Evolutionary conservation across 2,113 vertebrate species (phyloP), one percentile per base, ranked within the genome.

Genomic region (Psettodes erumei): DNA sequence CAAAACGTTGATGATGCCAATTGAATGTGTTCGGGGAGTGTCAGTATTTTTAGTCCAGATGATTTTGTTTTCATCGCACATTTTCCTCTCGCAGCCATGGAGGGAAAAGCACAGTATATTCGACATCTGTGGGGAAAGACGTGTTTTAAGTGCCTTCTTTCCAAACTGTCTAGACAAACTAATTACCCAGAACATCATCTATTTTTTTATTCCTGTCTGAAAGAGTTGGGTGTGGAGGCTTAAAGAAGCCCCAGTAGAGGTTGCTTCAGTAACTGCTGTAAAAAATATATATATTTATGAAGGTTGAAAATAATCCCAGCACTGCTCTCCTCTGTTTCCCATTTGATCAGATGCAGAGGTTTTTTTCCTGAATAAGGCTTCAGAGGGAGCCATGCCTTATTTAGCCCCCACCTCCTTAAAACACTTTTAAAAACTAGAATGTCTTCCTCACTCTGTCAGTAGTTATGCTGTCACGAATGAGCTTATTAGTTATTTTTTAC

Each of bases 161-260:
- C 81, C 81, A 85, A 90, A 88, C 75, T 61, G 91, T 94, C 93
- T 93, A 93, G 92, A 94, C 90, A 75, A 84, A 77, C 74, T 93
- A 87, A 93, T 94, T 92, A 92, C 81, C 85, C 53, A 72, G 81
- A 77, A 73, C 75, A 83, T 88, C 86, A 81, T 83, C 77, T 43
- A 28, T 73, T 68, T 78, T 63, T 61, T 59, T 83, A 75, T 79
- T 86, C 77, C 45, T 50, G 67, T 84, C 79, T 88, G 77, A 91
- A 77, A 71, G 33, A 56, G 61, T 32, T 87, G 82, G 81, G 79
- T 86, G 79, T 79, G 71, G 77, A 86, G 47, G 74, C 85, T 86
- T 86, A 67, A 89, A 77, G 61, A 82, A 87, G 42, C 40, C 76
- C 60, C 75, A 42, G 61, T 73, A 75, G 67, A 84, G 75, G 59